Conservation (phyloP, 2,888 invertebrate species). For the Acleris cristana region DNA sequence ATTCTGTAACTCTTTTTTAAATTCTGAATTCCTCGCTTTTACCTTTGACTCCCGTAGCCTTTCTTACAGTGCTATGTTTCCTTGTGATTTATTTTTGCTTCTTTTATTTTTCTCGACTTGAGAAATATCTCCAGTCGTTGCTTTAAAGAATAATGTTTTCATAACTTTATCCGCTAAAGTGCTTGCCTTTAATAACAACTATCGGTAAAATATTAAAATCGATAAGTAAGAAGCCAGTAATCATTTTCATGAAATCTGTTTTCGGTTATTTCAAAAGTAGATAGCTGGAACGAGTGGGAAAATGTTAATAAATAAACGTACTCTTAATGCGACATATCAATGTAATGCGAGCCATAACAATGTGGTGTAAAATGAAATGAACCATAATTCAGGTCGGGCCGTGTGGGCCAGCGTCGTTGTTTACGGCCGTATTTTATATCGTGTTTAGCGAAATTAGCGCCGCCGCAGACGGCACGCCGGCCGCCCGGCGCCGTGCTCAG, state of each 20-base stretch:
- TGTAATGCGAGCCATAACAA: constrained; percentile 7
- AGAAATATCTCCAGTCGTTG: constrained; percentile 16
- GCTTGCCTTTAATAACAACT: no score
- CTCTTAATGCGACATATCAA: not conserved
- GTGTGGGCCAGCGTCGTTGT: constrained; percentile 64
- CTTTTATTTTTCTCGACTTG: constrained; percentile 14
- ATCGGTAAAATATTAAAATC: no score
- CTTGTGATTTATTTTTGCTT: constrained; percentile 18
- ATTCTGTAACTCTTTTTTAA: not conserved
- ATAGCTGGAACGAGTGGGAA: not conserved
- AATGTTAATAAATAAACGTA: no score
- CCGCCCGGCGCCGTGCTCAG: constrained; percentile 55
- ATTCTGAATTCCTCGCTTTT: not conserved
- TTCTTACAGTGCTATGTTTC: constrained; percentile 4
- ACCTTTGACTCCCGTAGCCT: constrained; percentile 13
- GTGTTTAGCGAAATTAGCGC: constrained; percentile 74
- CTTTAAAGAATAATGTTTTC: constrained; percentile 18
- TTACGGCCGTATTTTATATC: constrained; percentile 75
- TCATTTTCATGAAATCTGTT: no score
- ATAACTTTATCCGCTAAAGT: not conserved
- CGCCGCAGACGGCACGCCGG: constrained; percentile 44
- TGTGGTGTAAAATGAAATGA: constrained; percentile 19
- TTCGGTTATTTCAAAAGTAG: no score
- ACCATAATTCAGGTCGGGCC: constrained; percentile 36
- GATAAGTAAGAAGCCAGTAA: no score